Base-by-base conservation (phyloP, 1,140 invertebrate genomes). In the Heterodera schachtii region DNA sequence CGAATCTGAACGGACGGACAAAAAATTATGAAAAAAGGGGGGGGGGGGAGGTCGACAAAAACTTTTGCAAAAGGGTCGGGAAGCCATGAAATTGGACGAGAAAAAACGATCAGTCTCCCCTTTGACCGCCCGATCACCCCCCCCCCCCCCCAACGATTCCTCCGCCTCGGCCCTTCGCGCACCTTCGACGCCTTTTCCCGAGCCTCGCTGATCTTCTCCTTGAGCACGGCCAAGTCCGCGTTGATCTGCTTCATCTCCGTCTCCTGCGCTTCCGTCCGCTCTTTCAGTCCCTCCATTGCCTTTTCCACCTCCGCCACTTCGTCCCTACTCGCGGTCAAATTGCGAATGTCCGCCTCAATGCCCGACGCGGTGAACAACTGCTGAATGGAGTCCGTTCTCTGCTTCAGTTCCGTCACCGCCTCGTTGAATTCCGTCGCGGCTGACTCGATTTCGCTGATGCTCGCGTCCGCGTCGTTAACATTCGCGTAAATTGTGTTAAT, bases 181-280 rank as follows among this genome's bases (percentile, higher is more conserved):
- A 87, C 86, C 60, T 86, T 87, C 6, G 82, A 79, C 6, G 88
- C 88, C 67, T 87, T 90, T 67, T 89, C 88, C 77, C 88, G 78
- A 31, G 88, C 89, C 73, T 89, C 89, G 57, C 86, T 84, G 64
- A 89, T 89, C 69, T 87, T 90, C 57, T 89, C 88, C 78, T 87
- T 86, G 3, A 89, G 78, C 21, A 89, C 57, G 46, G 77, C 73
- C 46, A 90, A 57, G 41, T 89, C 78, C 46, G 79, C 64, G n/a
- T 71, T 52, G 44, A 86, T 84, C 44, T n/a, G 66, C 46, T 73
- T 74, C n/a, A 87, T 78, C 71, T 86, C 74, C 44, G 69, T 52
- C 41, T 70, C n/a, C 71, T 87, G 85, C n/a, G 49, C 69, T 0
- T 85, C 73, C 49, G 85, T 70, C 3, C 84, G 74, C n/a, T 52